A percentile compares a stretch with the other conserved stretches of the same genome.
These are phyloP conservation scores for Candidula unifasciata DNA, from an alignment of 2,888 invertebrate species.

Conservation along the genomic window DNA sequence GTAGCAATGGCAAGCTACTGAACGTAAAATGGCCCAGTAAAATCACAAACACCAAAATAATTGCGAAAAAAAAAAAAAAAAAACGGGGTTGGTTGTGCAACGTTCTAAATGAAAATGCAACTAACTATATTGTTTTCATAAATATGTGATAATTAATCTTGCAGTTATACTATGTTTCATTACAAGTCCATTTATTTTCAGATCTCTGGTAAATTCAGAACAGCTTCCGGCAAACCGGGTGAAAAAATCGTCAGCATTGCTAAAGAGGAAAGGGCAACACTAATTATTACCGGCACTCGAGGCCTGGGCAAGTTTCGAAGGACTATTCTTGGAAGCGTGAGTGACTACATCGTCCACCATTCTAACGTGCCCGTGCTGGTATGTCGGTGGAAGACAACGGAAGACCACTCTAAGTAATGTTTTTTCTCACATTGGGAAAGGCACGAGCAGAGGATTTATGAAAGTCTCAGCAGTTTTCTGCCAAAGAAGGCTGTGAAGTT, in stretches of 20 bases:
- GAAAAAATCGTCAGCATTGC: constrained; percentile 70
- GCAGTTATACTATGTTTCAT: not conserved
- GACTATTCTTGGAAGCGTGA: constrained; percentile 73
- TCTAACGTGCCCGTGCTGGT: constrained; percentile 72
- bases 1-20: too few relatives aligned
- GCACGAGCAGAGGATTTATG: not conserved
- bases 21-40: too few relatives aligned
- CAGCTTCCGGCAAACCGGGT: constrained; percentile 72
- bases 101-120: not conserved
- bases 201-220: constrained; percentile 72
- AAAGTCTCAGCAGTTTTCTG: not conserved
- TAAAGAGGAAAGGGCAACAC: constrained; percentile 67
- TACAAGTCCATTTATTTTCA: constrained; percentile 48
- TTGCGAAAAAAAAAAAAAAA: too few relatives aligned
- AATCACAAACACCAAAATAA: too few relatives aligned
- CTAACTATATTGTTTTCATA: not conserved
- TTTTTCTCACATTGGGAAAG: not conserved
- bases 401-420: not conserved
- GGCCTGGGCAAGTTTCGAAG: constrained; percentile 72
- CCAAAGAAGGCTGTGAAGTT: not conserved
- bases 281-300: constrained; percentile 72
- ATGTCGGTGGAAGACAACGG: constrained; percentile 44
- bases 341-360: constrained; percentile 74
- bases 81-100: too few relatives aligned
- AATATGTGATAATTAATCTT: not conserved